Conservation (phyloP, 1,140 invertebrate species). For the Polypedilum vanderplanki region DNA sequence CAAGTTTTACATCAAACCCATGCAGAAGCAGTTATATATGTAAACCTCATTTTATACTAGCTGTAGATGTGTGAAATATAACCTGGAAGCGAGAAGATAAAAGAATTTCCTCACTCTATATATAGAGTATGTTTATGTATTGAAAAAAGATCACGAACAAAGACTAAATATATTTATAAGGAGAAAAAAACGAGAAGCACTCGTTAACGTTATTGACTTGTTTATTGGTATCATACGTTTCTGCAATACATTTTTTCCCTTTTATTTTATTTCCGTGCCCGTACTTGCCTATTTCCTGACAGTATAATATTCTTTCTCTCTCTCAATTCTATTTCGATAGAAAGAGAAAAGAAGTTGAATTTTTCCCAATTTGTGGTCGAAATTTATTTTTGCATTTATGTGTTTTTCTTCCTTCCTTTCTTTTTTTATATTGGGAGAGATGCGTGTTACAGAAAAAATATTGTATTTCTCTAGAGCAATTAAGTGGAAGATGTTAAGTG, state of each 20-base stretch:
- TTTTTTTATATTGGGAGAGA: neutral
- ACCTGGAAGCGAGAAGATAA: no score
- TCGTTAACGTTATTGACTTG: conserved; percentile 27
- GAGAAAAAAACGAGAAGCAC: neutral
- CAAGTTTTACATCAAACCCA: neutral
- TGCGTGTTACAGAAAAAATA: conserved; percentile 22
- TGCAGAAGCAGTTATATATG: no score
- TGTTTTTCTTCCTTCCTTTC: neutral
- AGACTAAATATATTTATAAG: neutral
- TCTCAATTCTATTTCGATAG: no score
- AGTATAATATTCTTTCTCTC: neutral
- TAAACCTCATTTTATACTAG: no score
- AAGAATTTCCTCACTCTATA: no score
- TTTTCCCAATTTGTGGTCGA: conserved; percentile 21
- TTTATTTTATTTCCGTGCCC: conserved; percentile 21
- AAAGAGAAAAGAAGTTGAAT: neutral
- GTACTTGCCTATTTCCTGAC: conserved; percentile 10
- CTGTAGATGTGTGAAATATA: no score
- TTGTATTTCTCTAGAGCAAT: neutral
- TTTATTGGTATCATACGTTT: conserved; percentile 28
- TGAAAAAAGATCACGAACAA: neutral
- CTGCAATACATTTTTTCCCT: conserved; percentile 21
- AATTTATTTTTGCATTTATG: conserved; percentile 27
- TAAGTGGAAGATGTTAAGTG: no score
- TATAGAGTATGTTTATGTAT: no score